A percentile compares a stretch with the other conserved stretches of the same genome.
Evolutionary conservation across 2,888 invertebrate species (phyloP).

Genomic region (Bruchidius siliquastri): DNA sequence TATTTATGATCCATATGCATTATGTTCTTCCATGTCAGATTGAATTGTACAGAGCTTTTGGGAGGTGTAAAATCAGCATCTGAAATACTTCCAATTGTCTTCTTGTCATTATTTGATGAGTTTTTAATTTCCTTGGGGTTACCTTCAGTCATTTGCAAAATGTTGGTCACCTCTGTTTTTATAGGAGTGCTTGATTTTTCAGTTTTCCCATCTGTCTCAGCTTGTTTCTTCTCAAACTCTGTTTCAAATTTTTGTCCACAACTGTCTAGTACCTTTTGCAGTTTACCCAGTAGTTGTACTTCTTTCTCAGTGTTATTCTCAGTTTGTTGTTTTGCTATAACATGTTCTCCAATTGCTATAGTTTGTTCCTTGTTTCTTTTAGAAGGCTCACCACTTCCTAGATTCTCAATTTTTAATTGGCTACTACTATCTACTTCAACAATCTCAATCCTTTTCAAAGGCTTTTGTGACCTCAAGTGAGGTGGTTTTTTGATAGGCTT

Average conservation of each 20-base stretch:
- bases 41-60: constrained; percentile 62
- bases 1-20: constrained; percentile 51
- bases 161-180: neutral
- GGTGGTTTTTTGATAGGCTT: constrained; percentile 58
- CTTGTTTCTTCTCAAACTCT: constrained; percentile 2
- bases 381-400: constrained; percentile 5
- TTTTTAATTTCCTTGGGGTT: constrained; percentile 18
- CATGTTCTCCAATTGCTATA: constrained; percentile 20
- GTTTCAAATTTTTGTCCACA: neutral
- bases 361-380: constrained; percentile 1
- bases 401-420: neutral
- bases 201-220: neutral
- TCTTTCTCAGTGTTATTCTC: neutral
- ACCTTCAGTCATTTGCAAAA: neutral
- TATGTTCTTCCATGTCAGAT: constrained; percentile 58
- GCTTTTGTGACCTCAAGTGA: constrained; percentile 61
- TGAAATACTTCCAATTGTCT: constrained; percentile 15
- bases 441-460: constrained; percentile 51
- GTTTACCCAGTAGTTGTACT: neutral
- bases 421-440: constrained; percentile 21
- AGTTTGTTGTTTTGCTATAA: constrained; percentile 16
- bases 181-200: neutral
- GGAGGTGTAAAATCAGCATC: constrained; percentile 48
- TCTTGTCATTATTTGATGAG: constrained; percentile 19
- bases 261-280: neutral